phyloP scores from a whole-genome alignment of 2,113 vertebrate species.

The rat (Rattus norvegicus) region DNA sequence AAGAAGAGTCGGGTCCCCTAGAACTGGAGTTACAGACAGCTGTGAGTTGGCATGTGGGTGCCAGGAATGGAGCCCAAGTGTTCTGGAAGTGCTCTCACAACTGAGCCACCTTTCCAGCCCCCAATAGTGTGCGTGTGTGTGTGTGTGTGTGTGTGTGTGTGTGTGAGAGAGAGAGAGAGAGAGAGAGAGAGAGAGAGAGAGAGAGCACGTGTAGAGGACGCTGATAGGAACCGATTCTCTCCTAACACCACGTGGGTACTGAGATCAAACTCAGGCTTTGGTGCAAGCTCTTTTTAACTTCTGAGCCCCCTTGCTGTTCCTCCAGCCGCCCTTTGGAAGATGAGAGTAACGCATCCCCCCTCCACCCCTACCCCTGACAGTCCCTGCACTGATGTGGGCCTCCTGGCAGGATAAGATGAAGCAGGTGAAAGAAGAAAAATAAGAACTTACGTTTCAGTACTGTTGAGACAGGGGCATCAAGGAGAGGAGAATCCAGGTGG shows the following conservation, averaged over 20 bases:
- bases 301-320: not conserved
- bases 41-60: not conserved
- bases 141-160: not conserved
- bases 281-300: not conserved
- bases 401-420: not conserved
- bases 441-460: slow-evolving; percentile 65
- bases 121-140: not conserved
- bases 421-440: rapidly evolving
- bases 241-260: not conserved
- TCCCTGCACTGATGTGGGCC: not conserved
- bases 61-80: not conserved
- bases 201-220: not conserved
- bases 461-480: not conserved
- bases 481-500: not conserved
- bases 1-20: not conserved
- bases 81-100: not conserved
- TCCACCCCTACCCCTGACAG: not conserved
- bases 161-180: no score
- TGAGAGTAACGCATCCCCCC: not conserved
- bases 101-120: not conserved
- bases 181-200: no score
- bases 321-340: not conserved
- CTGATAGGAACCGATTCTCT: not conserved
- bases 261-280: not conserved
- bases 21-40: not conserved